Base-by-base conservation (phyloP, 2,797 vertebrate species). In the Peromyscus aztecus region DNA sequence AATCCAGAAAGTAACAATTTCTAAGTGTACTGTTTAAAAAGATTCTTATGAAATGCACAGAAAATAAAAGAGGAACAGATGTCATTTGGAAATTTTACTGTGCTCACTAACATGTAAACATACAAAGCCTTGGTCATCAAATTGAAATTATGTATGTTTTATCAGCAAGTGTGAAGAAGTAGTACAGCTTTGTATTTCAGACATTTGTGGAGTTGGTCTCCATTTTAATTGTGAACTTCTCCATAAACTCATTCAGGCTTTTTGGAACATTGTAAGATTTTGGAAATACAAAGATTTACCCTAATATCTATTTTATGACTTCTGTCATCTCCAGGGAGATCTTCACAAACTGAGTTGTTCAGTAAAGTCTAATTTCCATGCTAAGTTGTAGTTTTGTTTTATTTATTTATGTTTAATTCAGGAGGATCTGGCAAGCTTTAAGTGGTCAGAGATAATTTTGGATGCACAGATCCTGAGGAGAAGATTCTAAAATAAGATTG, bases 401-500 rank as follows among this genome's bases (percentile, higher is more conserved):
- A 59, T 57, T 91, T 81, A 59, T 83, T 57, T 67, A 59, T 57
- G 86, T 71, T 14, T 34, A 85, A 76, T 67, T 95, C 57, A 87
- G 52, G 71, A 76, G 40, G 55, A 65, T 77, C 82, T 96, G 40
- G 24, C 21, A 97, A 83, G 31, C 69, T 71, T 83, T 88, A 90
- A 87, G 65, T 94, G 82, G 12, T 91, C 73, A 94, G 85, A 85
- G 76, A 81, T 89, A 23, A 89, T 90, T 95, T 90, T 77, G 52
- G 43, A 80, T 37, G 59, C 23, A 4, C 59, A 34, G 29, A 76
- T 83, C 73, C 78, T 88, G 94, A 95, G 46, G 49, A 78, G 55
- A 93, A 83, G 46, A 90, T 85, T 92, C 71, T 92, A 85, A 95
- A 98, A 95, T 93, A 85, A 89, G 71, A 73, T 91, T 89, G 89